Base-by-base conservation (phyloP, 2,797 vertebrate genomes). In the Lateolabrax maculatus region DNA sequence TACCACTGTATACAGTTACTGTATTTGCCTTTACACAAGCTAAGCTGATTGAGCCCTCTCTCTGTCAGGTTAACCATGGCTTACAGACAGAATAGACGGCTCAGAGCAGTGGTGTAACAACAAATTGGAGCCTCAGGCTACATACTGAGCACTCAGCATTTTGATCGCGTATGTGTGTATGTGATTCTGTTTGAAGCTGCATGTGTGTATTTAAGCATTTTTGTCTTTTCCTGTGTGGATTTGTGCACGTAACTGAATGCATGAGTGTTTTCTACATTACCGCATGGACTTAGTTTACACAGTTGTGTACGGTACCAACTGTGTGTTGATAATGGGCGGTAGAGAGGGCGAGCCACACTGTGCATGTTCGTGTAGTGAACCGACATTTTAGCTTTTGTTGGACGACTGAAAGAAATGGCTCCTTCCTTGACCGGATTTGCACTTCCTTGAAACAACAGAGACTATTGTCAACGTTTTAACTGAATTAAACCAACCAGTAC, bases 101-200 rank as follows among this genome's bases (percentile, higher is more conserved):
- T 81, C 53, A 46, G 36, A 87, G 70, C 67, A 52, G 71, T 65
- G 62, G 48, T 58, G 36, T 55, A 57, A 75, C 53, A 85, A 77
- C 76, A 84, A 76, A 78, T 64, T 52, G 53, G 27, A 76, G 76
- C 80, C 80, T 74, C 48, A 0, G 81, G 83, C 87, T 79, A 37
- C 44, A 73, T 4, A 56, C 48, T 75, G 68, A 71, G 61, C 55
- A 0, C 73, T 80, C 56, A 18, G 75, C 57, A 48, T 79, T 79
- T 53, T 27, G 37, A 62, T 53, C 41, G 10, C 19, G 9, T 46
- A 41, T 71, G 46, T 39, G 49, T 12, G 56, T 69, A 56, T 57
- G 51, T 60, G 61, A 58, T 41, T 71, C 21, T 23, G 21, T 71
- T 71, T 75, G 73, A 77, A 56, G 49, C 53, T 37, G 6, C 10